Base-by-base conservation (phyloP, 2,113 vertebrate genomes). In the Proterorhinus semilunaris region DNA sequence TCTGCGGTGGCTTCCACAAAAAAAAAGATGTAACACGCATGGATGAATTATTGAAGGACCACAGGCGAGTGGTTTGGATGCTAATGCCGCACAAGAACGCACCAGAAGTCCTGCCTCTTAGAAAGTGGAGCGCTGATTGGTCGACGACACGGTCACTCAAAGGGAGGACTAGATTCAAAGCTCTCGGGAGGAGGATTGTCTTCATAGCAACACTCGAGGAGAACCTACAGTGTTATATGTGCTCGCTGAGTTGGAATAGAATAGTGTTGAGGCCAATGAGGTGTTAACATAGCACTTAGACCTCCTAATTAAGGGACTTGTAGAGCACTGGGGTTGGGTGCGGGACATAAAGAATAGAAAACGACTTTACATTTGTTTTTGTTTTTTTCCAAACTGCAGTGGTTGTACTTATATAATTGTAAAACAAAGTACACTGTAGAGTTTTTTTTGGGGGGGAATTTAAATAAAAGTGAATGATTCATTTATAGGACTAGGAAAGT, bases 41-140 rank as follows among this genome's bases (percentile, higher is more conserved):
- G 80, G 76, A 75, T 86, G 88, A 88, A 89, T 90, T 86, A 91
- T 88, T 88, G 80, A 90, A 84, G 61, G 78, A 83, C 87, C 86
- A 84, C 69, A 77, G 86, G 86, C 85, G 71, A 85, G 70, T 79
- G 84, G 80, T 84, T 75, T 84, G 83, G 86, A 87, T 87, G 87
- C 81, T 86, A 86, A 87, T 80, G 76, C 80, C 57, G 68, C 76
- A 84, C 77, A 70, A 44, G 63, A 71, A 65, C 10, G 45, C 5
- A 6, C 16, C 66, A 51, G 27, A 36, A n/a, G 45, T 58, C 75
- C 81, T 68, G 62, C 83, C 85, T 68, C 76, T 66, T 72, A n/a
- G 6, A 77, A 21, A 66, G 65, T 65, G 17, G 36, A 11, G 58
- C 82, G 68, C 65, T 76, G 54, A 83, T 83, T 83, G 83, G 86